A percentile compares a stretch with the other conserved stretches of the same genome.
phyloP scores from a whole-genome alignment of 2,888 invertebrate species.

The Oligia fasciuncula region DNA sequence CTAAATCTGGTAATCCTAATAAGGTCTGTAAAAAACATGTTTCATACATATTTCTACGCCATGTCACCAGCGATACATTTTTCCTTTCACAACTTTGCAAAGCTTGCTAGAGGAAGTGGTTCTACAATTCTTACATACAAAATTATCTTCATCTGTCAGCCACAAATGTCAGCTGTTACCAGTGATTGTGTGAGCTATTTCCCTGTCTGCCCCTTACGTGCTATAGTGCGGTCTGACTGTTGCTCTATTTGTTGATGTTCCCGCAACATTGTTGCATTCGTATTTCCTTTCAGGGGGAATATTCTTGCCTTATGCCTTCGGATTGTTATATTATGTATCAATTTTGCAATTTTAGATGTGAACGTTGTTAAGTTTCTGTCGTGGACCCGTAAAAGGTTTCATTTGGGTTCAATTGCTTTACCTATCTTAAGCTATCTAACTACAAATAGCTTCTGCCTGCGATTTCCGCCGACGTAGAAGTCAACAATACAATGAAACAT shows the following conservation, averaged over 20 bases:
- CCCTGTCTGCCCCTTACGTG: constrained; percentile 48
- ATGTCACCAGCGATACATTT: background rate
- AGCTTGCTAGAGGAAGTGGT: background rate
- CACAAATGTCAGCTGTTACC: constrained; percentile 49
- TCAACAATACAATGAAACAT: background rate
- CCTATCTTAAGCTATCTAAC: background rate
- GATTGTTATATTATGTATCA: background rate
- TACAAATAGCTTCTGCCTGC: background rate
- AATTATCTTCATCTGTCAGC: constrained; percentile 25
- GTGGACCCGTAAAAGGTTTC: background rate
- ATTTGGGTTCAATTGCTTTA: background rate
- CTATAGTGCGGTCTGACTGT: background rate
- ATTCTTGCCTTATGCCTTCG: constrained; percentile 21
- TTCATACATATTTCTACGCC: background rate
- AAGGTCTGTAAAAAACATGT: background rate
- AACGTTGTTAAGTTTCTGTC: background rate
- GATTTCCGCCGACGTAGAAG: background rate
- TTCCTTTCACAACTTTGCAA: background rate
- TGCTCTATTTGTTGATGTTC: constrained; percentile 36
- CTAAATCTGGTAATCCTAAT: background rate
- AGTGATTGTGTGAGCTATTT: constrained; percentile 57
- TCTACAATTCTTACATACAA: constrained; percentile 24
- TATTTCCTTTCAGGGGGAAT: constrained; percentile 21
- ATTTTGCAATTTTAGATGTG: background rate
- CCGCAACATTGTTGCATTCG: constrained; percentile 58